Evolutionary conservation across 2,797 vertebrate species (phyloP), one percentile per base, ranked within the genome.

Genomic region (Sebastes itinus): DNA sequence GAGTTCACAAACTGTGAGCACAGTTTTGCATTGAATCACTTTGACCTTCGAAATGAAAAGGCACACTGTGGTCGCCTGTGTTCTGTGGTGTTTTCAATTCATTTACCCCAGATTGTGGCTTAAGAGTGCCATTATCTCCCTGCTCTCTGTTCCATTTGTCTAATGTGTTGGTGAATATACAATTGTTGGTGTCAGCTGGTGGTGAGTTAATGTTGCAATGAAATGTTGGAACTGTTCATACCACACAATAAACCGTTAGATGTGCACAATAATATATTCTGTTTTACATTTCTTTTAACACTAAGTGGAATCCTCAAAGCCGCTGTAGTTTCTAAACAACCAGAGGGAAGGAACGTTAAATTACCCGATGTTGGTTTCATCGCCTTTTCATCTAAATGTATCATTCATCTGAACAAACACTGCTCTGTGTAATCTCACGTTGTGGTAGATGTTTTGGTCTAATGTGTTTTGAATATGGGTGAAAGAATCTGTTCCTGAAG

Each of bases 31-130:
- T 55, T 82, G 38, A 64, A 73, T 78, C 64, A 63, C 78, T 77
- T 75, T 85, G 78, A 82, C 82, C 67, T 80, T 73, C 4, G 30
- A 84, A 80, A 78, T 80, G 64, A 87, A 81, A 85, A 85, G 68
- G 46, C 72, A 46, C 35, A 63, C 75, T 65, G 77, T 25, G 72
- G 81, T 70, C 27, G 20, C 18, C 71, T 59, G 27, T 74, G 81
- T 76, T 82, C 20, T n/a, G 75, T 22, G 58, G 74, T 30, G 61
- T 74, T 88, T 79, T 86, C 63, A 81, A 78, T 83, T 87, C 27
- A 80, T 87, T 88, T 69, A 59, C 58, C 75, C 56, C 65, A 35
- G 23, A 82, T 33, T 85, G 81, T 66, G 72, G 77, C 49, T 85
- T 78, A 52, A 73, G 67, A 79, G 64, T n/a, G 23, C 56, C 56